These are phyloP conservation scores for Thecocarcelia acutangulata DNA, from an alignment of 2,888 invertebrate genomes.

Conservation along the genomic window DNA sequence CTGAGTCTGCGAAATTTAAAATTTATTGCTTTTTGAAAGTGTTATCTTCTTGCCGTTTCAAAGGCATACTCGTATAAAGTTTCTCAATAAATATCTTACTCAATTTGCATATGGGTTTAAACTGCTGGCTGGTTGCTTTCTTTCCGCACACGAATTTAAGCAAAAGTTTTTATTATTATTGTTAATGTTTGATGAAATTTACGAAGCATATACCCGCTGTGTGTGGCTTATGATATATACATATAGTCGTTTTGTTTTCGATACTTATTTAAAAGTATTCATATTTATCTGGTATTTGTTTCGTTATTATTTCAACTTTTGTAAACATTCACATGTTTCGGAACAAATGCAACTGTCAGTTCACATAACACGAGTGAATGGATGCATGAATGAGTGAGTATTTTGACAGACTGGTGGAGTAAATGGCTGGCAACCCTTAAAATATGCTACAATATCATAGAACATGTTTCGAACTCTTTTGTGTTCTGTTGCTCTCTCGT, in stretches of 20 bases:
- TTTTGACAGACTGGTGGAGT: conserved; percentile 20
- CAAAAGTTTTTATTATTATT: too few relatives aligned
- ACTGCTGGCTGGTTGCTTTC: too few relatives aligned
- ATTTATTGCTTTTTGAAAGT: too few relatives aligned
- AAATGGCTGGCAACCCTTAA: conserved; percentile 43
- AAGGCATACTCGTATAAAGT: too few relatives aligned
- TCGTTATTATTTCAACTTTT: neutral
- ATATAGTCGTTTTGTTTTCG: neutral
- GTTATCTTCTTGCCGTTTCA: too few relatives aligned
- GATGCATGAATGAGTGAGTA: conserved; percentile 7
- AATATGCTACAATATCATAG: conserved; percentile 38
- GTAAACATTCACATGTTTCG: conserved; percentile 26
- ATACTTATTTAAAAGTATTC: neutral
- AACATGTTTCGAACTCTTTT: conserved; percentile 35
- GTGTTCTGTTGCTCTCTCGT: conserved; percentile 7
- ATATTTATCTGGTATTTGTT: neutral
- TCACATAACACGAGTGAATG: conserved; percentile 7
- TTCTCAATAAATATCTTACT: too few relatives aligned
- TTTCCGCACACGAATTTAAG: too few relatives aligned
- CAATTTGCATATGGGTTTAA: too few relatives aligned
- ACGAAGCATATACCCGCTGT: too few relatives aligned
- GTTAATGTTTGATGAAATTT: too few relatives aligned
- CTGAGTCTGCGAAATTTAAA: too few relatives aligned
- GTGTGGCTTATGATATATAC: too few relatives aligned
- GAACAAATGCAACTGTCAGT: conserved; percentile 26